Evolutionary conservation across 2,888 invertebrate genomes (phyloP).

Genomic region (Oligia fasciuncula): DNA sequence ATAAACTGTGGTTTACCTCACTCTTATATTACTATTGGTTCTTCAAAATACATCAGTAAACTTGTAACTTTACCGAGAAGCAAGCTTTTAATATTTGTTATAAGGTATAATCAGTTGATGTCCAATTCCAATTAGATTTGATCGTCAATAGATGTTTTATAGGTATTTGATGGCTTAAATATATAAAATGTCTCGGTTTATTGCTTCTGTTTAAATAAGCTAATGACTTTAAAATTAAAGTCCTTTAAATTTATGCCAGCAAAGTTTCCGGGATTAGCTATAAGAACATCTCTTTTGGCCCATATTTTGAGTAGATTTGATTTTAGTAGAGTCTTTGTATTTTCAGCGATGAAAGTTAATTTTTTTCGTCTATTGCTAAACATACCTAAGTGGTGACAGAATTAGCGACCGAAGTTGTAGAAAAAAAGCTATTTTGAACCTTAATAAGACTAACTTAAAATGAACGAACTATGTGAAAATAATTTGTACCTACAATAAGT

Average conservation of each 20-base stretch:
- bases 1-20: slow-evolving; percentile 43
- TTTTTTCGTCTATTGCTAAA: neutral
- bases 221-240: neutral
- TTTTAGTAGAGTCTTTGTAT: neutral
- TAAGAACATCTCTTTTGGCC: neutral
- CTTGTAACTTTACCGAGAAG: neutral
- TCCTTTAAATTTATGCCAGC: neutral
- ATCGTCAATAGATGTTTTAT: neutral
- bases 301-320: neutral
- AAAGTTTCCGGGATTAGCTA: neutral
- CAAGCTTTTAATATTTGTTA: neutral
- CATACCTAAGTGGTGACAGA: neutral
- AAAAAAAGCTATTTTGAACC: neutral
- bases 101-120: neutral
- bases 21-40: slow-evolving; percentile 2
- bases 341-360: neutral
- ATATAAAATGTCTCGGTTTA: neutral
- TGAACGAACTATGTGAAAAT: neutral
- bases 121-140: slow-evolving; percentile 5
- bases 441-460: too few species aligned
- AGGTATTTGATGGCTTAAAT: neutral
- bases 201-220: neutral
- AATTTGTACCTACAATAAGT: neutral
- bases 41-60: neutral
- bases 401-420: neutral